phyloP scores from a whole-genome alignment of 2,888 invertebrate genomes.

The Calliphora vomitoria region DNA sequence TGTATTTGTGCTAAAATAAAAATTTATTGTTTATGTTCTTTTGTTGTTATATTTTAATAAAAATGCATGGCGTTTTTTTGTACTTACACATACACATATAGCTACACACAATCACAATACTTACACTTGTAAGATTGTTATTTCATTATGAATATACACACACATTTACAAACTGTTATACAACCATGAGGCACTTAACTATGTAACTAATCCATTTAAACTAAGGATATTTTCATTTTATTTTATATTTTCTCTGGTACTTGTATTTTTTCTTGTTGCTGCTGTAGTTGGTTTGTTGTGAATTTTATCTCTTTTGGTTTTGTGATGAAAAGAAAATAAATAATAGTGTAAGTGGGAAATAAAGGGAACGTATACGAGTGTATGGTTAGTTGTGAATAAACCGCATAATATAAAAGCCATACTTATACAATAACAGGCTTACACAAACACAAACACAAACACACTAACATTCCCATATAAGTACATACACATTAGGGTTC shows the following conservation, averaged over 20 bases:
- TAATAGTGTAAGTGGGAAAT: constrained; percentile 48
- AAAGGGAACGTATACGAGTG: background rate
- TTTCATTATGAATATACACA: constrained; percentile 6
- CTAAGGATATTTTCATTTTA: constrained; percentile 36
- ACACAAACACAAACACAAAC: no score
- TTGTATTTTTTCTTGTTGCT: background rate
- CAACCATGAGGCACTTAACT: constrained; percentile 43
- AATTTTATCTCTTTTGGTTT: constrained; percentile 60
- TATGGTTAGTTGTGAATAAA: constrained; percentile 22
- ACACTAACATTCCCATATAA: background rate
- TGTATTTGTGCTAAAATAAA: constrained; percentile 26
- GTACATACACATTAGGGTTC: no score
- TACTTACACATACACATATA: background rate
- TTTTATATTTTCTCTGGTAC: constrained; percentile 12
- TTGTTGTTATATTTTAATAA: constrained; percentile 46
- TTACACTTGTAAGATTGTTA: constrained; percentile 17
- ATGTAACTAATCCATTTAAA: constrained; percentile 69
- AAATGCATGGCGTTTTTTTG: constrained; percentile 40
- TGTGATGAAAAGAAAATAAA: constrained; percentile 59
- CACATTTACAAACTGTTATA: background rate
- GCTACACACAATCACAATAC: background rate
- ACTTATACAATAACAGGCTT: constrained; percentile 34
- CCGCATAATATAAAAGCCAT: constrained; percentile 37
- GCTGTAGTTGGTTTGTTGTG: constrained; percentile 36
- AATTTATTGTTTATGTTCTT: constrained; percentile 33